These are phyloP conservation scores for Rotaria sp. DNA, from an alignment of 2,888 invertebrate species.

Conservation along the genomic window DNA sequence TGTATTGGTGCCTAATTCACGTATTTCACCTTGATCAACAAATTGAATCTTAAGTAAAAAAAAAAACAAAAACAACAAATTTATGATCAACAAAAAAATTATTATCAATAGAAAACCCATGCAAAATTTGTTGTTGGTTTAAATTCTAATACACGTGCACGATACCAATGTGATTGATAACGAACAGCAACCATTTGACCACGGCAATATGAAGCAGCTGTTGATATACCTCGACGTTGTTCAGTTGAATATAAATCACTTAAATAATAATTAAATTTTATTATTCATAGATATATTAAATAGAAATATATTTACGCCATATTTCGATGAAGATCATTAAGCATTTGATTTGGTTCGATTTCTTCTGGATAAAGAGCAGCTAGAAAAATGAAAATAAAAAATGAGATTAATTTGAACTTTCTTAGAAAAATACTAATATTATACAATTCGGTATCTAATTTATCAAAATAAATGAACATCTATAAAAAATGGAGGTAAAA, in stretches of 20 bases:
- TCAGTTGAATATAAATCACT: background rate
- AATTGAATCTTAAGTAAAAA: background rate
- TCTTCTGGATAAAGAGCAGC: background rate
- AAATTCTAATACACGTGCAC: slow-evolving; percentile 17
- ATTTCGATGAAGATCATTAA: slow-evolving; percentile 3
- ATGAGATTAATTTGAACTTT: background rate
- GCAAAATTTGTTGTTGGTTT: slow-evolving; percentile 8
- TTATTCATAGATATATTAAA: background rate
- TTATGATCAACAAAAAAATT: background rate
- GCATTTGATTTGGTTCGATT: background rate
- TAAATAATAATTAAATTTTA: background rate
- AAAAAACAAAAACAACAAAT: background rate
- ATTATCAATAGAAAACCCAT: background rate
- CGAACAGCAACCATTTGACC: slow-evolving; percentile 12
- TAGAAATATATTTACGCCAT: background rate
- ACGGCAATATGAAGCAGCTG: background rate
- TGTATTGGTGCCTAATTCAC: background rate
- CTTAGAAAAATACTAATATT: background rate
- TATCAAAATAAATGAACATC: too few relatives aligned
- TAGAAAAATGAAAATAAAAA: background rate
- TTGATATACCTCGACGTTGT: slow-evolving; percentile 2
- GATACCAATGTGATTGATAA: slow-evolving; percentile 22
- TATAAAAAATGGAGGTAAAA: too few relatives aligned
- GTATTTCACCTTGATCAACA: slow-evolving; percentile 17
- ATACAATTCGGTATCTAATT: too few relatives aligned